phyloP scores from a whole-genome alignment of 2,888 invertebrate genomes.

The Alentia gelatinosa region DNA sequence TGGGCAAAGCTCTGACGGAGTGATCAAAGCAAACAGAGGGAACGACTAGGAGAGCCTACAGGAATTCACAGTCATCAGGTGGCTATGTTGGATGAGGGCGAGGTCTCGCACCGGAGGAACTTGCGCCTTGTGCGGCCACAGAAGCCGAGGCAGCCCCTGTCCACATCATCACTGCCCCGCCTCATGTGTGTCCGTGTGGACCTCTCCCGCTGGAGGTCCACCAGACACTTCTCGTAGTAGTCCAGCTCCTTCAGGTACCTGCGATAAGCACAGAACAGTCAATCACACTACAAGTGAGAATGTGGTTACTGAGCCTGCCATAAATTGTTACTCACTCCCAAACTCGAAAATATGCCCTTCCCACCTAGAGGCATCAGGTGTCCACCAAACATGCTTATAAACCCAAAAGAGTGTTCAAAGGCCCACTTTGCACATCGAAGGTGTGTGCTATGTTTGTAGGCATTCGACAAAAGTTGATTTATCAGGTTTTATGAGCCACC shows the following conservation, averaged over 20 bases:
- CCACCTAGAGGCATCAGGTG: not conserved
- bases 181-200: not conserved
- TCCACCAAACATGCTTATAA: not conserved
- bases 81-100: not conserved
- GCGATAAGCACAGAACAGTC: not conserved
- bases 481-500: not conserved
- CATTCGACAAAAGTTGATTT: not conserved
- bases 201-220: constrained; percentile 61
- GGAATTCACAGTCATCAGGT: not conserved
- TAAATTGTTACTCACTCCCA: not conserved
- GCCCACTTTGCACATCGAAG: not conserved
- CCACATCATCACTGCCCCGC: constrained; percentile 58
- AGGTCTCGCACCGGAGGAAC: constrained; percentile 13
- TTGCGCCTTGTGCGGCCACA: constrained; percentile 59
- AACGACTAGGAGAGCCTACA: not conserved
- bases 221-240: constrained; percentile 61
- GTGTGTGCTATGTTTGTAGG: not conserved
- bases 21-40: not conserved
- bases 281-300: not conserved
- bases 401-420: not conserved
- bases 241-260: constrained; percentile 65
- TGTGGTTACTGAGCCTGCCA: not conserved
- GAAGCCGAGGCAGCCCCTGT: constrained; percentile 64
- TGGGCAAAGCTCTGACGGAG: not conserved
- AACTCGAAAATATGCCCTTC: not conserved